phyloP scores from a whole-genome alignment of 1,140 invertebrate genomes.

The Amyelois transitella region DNA sequence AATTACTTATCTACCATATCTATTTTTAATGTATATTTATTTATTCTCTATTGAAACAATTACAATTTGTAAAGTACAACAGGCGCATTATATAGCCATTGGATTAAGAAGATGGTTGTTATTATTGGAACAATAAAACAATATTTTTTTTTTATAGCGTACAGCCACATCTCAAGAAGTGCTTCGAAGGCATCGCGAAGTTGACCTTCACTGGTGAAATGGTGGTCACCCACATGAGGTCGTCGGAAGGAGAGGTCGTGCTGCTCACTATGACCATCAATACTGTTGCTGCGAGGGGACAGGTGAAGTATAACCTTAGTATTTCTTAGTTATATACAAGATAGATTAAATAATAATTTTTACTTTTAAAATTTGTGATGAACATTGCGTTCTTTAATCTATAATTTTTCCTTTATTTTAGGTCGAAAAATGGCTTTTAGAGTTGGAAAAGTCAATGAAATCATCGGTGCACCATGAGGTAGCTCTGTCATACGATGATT shows the following conservation, averaged over 20 bases:
- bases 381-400: too few relatives aligned
- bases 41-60: too few relatives aligned
- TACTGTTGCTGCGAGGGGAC: conserved; percentile 91
- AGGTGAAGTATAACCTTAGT: too few relatives aligned
- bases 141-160: conserved; percentile 61
- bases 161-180: conserved; percentile 98
- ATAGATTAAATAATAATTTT: not conserved
- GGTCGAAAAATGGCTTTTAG: conserved; percentile 96
- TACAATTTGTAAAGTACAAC: too few relatives aligned
- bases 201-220: conserved; percentile 90
- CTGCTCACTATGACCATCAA: conserved; percentile 86
- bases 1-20: too few relatives aligned
- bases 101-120: too few relatives aligned
- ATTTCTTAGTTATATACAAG: not conserved
- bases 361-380: too few relatives aligned
- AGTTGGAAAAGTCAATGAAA: conserved; percentile 94
- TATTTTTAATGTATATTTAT: too few relatives aligned
- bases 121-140: not conserved
- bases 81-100: too few relatives aligned
- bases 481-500: conserved; percentile 78
- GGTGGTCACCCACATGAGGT: conserved; percentile 93
- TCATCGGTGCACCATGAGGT: conserved; percentile 86
- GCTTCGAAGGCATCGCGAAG: conserved; percentile 93
- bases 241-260: conserved; percentile 91
- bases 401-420: conserved; percentile 26